Conservation (phyloP, 2,113 vertebrate genomes). For the Tamias sibiricus region DNA sequence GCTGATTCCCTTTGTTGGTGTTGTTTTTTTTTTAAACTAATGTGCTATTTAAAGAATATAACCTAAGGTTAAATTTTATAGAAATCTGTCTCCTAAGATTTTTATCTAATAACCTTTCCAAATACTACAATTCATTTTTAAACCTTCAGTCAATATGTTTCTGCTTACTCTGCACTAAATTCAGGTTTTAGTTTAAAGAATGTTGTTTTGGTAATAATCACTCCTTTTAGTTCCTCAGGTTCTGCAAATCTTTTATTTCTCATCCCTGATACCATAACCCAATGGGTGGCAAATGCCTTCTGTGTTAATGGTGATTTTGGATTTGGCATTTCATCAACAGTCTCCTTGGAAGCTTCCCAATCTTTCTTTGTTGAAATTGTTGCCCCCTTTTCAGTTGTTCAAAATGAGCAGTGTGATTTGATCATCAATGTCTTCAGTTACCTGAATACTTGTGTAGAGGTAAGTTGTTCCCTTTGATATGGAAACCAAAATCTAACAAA, state of each 20-base stretch:
- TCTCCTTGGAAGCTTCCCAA: constrained; percentile 87
- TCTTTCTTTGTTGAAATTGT: constrained; percentile 91
- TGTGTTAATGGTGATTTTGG: constrained; percentile 90
- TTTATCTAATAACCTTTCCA: background rate
- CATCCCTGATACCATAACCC: constrained; percentile 93
- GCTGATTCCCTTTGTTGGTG: background rate
- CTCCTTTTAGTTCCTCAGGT: constrained; percentile 80
- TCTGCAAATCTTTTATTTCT: constrained; percentile 73
- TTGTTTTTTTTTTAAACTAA: too few species aligned
- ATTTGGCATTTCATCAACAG: constrained; percentile 89
- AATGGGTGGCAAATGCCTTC: constrained; percentile 92
- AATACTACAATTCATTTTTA: background rate
- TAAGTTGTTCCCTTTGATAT: constrained; percentile 59
- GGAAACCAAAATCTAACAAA: background rate
- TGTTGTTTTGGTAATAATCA: background rate
- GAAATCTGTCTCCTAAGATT: background rate
- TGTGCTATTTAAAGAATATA: background rate
- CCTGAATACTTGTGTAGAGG: constrained; percentile 81
- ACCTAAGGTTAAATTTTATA: background rate
- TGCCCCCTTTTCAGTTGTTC: constrained; percentile 90
- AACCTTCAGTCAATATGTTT: background rate
- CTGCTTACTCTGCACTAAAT: background rate
- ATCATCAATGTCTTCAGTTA: constrained; percentile 90
- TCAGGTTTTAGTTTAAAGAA: background rate
- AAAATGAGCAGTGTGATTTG: constrained; percentile 89